phyloP scores from a whole-genome alignment of 2,113 vertebrate species.

The Lynx canadensis region DNA sequence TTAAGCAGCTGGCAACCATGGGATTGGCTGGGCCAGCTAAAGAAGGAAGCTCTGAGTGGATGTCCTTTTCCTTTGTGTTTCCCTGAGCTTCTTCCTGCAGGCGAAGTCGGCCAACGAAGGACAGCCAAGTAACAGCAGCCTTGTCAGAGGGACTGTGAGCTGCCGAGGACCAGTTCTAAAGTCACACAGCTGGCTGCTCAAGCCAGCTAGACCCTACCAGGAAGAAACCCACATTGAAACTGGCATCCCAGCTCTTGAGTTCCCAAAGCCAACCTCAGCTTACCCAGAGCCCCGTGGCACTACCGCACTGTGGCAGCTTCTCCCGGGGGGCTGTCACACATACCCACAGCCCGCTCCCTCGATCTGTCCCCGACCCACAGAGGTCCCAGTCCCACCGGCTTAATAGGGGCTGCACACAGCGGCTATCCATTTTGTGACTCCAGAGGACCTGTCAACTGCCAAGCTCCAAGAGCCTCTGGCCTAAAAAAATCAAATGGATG shows the following conservation, averaged over 20 bases:
- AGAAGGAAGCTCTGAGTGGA: background rate
- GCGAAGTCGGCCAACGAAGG: background rate
- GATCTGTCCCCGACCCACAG: accelerated
- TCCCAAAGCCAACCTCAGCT: background rate
- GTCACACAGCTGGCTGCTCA: background rate
- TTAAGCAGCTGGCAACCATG: background rate
- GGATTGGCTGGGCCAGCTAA: background rate
- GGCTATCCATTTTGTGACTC: background rate
- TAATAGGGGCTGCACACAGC: accelerated
- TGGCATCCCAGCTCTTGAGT: background rate
- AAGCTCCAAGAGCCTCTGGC: background rate
- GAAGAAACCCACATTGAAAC: background rate
- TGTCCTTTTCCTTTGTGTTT: background rate
- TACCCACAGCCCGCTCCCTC: too few species aligned
- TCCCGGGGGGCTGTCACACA: too few species aligned
- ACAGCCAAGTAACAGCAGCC: background rate
- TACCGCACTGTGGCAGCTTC: too few species aligned
- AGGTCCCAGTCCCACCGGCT: accelerated
- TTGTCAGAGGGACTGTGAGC: background rate
- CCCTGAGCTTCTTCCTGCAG: conserved; percentile 5
- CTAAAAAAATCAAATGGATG: background rate
- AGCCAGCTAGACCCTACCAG: background rate
- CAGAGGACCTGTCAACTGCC: background rate
- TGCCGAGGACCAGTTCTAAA: background rate
- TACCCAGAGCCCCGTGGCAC: background rate